A percentile compares a stretch with the other conserved stretches of the same genome.
These are phyloP conservation scores for Aspidoscelis tigris DNA, from an alignment of 2,113 vertebrate genomes.

Conservation along the genomic window DNA sequence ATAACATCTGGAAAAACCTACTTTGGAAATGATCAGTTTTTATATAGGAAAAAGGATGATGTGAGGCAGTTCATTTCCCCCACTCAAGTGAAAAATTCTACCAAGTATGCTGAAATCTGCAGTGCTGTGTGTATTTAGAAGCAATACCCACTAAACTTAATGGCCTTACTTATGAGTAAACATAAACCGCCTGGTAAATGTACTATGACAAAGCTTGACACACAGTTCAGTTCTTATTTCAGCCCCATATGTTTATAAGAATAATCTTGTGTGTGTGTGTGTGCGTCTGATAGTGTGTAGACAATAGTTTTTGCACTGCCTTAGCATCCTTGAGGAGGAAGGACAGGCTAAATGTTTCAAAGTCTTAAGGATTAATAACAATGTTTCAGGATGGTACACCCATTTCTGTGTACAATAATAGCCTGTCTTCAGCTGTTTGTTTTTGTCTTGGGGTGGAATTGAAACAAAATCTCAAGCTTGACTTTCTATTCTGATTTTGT, in stretches of 20 bases:
- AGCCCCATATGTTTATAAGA: neutral
- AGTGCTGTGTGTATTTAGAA: neutral
- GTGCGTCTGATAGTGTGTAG: too few relatives aligned
- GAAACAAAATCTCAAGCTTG: neutral
- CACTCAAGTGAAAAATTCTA: too few relatives aligned
- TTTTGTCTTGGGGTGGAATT: neutral
- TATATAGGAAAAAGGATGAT: too few relatives aligned
- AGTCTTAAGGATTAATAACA: too few relatives aligned
- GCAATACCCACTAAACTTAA: neutral
- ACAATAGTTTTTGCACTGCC: neutral
- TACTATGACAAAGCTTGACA: too few relatives aligned
- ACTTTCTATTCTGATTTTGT: rapidly evolving
- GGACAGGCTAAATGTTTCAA: too few relatives aligned
- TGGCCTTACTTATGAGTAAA: too few relatives aligned
- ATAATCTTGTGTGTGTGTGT: neutral
- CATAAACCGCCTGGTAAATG: too few relatives aligned
- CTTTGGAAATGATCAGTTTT: too few relatives aligned
- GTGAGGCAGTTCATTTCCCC: too few relatives aligned
- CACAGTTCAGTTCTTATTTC: neutral
- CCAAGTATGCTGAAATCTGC: neutral
- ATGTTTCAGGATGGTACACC: neutral
- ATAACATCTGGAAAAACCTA: too few relatives aligned
- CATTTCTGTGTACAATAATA: neutral
- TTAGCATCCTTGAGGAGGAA: neutral
- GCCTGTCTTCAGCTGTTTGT: neutral